Base-by-base conservation (phyloP, 2,888 invertebrate species). In the Rhorus exstirpatorius region DNA sequence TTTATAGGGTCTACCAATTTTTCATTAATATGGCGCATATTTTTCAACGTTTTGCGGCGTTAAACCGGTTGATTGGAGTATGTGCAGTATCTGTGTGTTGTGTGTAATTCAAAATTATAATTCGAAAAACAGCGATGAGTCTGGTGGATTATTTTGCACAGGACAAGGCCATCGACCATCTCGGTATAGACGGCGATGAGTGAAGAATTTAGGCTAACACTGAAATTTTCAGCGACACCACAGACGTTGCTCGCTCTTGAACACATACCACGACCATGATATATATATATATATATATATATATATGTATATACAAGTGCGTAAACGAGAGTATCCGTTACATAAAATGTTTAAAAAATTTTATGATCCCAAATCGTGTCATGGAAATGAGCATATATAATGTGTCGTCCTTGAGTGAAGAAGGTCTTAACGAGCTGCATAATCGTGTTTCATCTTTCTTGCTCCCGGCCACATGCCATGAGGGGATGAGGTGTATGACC, bases 261-360 rank as follows among this genome's bases (percentile, higher is more conserved):
- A 49, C 35, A 61, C 14, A 35, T 17, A 46, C 19, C 17, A 10
- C 24, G 17, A 7, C 8, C 53, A 58, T 24, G 14, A 55, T 14
- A 14, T 31, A 31, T 65, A 31, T 26, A 26, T 24, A 26, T 10
- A 24, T 44, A 53, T 55, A 38, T 12, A 53, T 35, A n/a, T 24
- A 53, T 8, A 21, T 12, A 53, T 41, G 35, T 70, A 35, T 26
- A 53, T 53, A 35, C 38, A 35, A n/a, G n/a, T 35, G 55, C 60
- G 70, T 26, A 24, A 67, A 76, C 41, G 63, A 55, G 67, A 61
- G 55, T 31, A 24, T 63, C 46, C 14, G 63, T 83, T 83, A 77
- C 80, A 51, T 83, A 77, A 80, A 83, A 77, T 41, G 55, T 72
- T 81, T 78, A n/a, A 70, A 46, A 63, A 71, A 78, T 70, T 77